These are phyloP conservation scores for Notechis scutatus DNA, from an alignment of 2,113 vertebrate species.

Conservation along the genomic window DNA sequence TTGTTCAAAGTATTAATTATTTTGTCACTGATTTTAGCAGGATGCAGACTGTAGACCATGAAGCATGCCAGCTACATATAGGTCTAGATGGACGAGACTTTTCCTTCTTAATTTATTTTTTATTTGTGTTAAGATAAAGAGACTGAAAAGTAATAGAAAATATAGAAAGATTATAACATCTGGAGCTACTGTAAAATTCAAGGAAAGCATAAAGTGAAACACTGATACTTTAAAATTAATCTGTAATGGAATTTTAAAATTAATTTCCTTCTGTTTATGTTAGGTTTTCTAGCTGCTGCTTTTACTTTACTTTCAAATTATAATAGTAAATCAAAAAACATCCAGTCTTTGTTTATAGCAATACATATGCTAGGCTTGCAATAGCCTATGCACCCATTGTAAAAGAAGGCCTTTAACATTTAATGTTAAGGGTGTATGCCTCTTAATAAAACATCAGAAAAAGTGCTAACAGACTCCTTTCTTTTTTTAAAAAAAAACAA, in stretches of 20 bases:
- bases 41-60: not conserved
- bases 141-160: not conserved
- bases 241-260: not conserved
- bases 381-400: not conserved
- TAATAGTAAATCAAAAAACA: not conserved
- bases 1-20: not conserved
- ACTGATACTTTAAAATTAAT: not conserved
- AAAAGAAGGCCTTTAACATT: not conserved
- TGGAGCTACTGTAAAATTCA: not conserved
- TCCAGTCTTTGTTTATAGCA: not conserved
- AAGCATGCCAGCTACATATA: not conserved
- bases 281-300: not conserved
- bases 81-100: not conserved
- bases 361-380: not conserved
- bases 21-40: not conserved
- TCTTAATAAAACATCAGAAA: not conserved
- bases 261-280: not conserved
- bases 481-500: not conserved
- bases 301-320: not conserved
- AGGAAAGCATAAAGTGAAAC: not conserved
- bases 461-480: not conserved
- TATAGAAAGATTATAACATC: not conserved
- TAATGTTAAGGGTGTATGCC: not conserved
- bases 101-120: not conserved
- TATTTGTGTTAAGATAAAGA: not conserved